phyloP scores from a whole-genome alignment of 2,113 vertebrate species.

The Engraulis encrasicolus region DNA sequence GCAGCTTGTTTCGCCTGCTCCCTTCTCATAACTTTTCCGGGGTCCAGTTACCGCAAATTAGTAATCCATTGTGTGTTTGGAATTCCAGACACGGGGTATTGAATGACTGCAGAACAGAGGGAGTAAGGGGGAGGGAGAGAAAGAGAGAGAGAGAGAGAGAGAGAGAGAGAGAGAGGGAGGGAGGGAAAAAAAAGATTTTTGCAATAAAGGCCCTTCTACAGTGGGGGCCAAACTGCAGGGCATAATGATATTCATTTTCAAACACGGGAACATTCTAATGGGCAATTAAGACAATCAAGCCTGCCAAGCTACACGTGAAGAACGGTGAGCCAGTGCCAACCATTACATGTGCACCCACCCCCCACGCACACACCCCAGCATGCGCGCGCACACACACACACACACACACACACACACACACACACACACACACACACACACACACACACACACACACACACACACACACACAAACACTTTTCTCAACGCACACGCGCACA shows the following conservation, averaged over 20 bases:
- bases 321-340: constrained; percentile 72
- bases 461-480: too few relatives aligned
- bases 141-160: too few relatives aligned
- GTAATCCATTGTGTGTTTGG: constrained; percentile 67
- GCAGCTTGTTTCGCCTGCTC: constrained; percentile 61
- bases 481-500: constrained; percentile 54
- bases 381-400: not conserved
- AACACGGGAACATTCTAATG: constrained; percentile 83
- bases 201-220: constrained; percentile 68
- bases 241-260: constrained; percentile 84
- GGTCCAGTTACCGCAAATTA: constrained; percentile 68
- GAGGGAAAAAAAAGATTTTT: not conserved
- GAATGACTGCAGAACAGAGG: constrained; percentile 62
- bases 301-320: constrained; percentile 81
- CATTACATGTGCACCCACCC: constrained; percentile 71
- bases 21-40: constrained; percentile 68
- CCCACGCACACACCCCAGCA: constrained; percentile 56
- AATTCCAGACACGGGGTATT: constrained; percentile 68
- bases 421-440: constrained; percentile 1
- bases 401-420: not conserved
- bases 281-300: constrained; percentile 85
- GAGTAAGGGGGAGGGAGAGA: too few relatives aligned
- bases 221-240: constrained; percentile 70
- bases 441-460: constrained; percentile 6
- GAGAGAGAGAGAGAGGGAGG: too few relatives aligned